phyloP scores from a whole-genome alignment of 1,140 invertebrate species.

The Leptoteleia sp. region DNA sequence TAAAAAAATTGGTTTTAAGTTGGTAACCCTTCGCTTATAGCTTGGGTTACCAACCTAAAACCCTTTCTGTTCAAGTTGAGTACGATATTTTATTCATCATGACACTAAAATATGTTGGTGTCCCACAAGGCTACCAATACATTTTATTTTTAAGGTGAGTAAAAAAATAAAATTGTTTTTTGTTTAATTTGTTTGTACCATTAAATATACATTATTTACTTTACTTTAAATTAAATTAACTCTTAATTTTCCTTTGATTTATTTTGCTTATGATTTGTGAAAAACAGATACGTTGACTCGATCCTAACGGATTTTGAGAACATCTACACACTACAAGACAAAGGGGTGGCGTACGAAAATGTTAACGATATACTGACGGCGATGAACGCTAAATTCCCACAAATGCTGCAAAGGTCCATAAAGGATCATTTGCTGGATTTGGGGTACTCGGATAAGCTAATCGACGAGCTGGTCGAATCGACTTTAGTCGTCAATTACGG shows the following conservation, averaged over 20 bases:
- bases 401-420: slow-evolving; percentile 79
- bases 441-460: slow-evolving; percentile 80
- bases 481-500: slow-evolving; percentile 85
- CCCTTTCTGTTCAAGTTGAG: no score
- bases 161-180: no score
- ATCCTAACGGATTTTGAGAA: slow-evolving; percentile 78
- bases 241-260: slow-evolving; percentile 3
- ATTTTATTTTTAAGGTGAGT: no score
- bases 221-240: no score
- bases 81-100: no score
- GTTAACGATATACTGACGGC: slow-evolving; percentile 81
- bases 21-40: no score
- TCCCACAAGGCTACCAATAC: no score
- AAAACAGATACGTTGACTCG: slow-evolving; percentile 66
- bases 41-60: no score
- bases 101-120: no score
- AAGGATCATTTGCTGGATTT: slow-evolving; percentile 76
- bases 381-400: slow-evolving; percentile 81
- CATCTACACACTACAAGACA: slow-evolving; percentile 83
- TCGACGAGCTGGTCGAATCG: slow-evolving; percentile 83
- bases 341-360: slow-evolving; percentile 80
- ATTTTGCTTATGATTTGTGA: not conserved
- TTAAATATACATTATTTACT: no score
- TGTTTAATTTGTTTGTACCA: no score
- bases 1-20: no score